Evolutionary conservation across 2,888 invertebrate genomes (phyloP), one percentile per base, ranked within the genome.

Genomic region (Macropis europaea): DNA sequence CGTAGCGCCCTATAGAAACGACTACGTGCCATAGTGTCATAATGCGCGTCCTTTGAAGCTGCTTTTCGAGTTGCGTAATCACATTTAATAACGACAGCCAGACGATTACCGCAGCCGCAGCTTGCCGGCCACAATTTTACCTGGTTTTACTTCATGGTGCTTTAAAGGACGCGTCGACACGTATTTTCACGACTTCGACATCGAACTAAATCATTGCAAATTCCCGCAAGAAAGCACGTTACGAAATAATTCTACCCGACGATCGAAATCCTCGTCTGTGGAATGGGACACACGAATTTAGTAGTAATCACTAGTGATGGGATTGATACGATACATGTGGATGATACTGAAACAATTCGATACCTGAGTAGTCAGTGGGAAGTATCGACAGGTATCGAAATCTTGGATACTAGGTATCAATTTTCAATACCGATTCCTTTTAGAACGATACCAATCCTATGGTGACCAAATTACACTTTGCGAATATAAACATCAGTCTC

Each of bases 61-160:
- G 77, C 86, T 82, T 86, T 82, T 82, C 78, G 79, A 62, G 67
- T 86, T 86, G 84, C 84, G 82, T 83, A 86, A 86, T 85, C 82
- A 64, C 79, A 82, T 86, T 81, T 86, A 86, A 86, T 86, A 86
- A 86, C 83, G 81, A 76, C 77, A 54, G 70, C 62, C 40, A 50
- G 61, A 36, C 71, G 76, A 76, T 81, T 71, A 62, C 73, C 63
- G 17, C 43, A 34, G 57, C 30, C 60, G 42, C 62, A 70, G 26
- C 66, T 40, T 34, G 34, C 54, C 47, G 40, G 52, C 68, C 62
- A 50, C 61, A 64, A 34, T 48, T 45, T 50, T 67, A 40, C 48
- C 30, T 15, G 53, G 5, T 48, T 34, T 47, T 42, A 40, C 56
- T 52, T 64, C 56, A 56, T 59, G 62, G 43, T 52, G 50, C 64